Evolutionary conservation across 2,113 vertebrate genomes (phyloP).

Genomic region (Catagonus wagneri): DNA sequence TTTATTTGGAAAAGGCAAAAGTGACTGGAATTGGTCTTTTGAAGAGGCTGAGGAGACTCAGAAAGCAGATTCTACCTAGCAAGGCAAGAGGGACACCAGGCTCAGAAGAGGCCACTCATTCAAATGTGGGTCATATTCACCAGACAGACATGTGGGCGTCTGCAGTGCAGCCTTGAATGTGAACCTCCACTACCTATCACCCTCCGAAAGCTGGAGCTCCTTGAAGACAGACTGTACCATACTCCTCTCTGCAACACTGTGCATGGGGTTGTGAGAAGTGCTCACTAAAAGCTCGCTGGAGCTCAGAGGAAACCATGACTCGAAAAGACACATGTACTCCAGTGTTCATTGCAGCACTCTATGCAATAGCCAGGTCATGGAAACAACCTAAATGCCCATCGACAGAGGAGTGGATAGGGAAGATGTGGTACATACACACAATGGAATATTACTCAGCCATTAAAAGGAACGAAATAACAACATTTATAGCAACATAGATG

Average conservation of each 20-base stretch:
- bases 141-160: background rate
- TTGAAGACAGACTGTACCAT: background rate
- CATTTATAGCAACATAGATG: too few species aligned
- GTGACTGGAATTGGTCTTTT: background rate
- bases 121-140: background rate
- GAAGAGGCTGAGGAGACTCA: background rate
- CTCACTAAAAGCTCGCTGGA: background rate
- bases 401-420: too few species aligned
- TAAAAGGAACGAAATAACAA: too few species aligned
- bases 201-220: background rate
- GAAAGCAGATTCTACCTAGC: slow-evolving; percentile 8
- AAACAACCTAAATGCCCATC: too few species aligned
- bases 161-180: background rate
- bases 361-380: too few species aligned
- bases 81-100: slow-evolving; percentile 37
- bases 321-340: too few species aligned
- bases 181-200: background rate
- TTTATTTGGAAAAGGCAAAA: slow-evolving; percentile 52
- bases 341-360: too few species aligned
- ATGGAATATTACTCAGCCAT: too few species aligned
- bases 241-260: background rate
- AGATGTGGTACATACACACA: too few species aligned
- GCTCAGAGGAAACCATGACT: too few species aligned
- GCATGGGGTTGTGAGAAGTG: background rate
- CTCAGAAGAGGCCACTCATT: background rate